Base-by-base conservation (phyloP, 1,140 invertebrate genomes). In the Amyelois transitella region DNA sequence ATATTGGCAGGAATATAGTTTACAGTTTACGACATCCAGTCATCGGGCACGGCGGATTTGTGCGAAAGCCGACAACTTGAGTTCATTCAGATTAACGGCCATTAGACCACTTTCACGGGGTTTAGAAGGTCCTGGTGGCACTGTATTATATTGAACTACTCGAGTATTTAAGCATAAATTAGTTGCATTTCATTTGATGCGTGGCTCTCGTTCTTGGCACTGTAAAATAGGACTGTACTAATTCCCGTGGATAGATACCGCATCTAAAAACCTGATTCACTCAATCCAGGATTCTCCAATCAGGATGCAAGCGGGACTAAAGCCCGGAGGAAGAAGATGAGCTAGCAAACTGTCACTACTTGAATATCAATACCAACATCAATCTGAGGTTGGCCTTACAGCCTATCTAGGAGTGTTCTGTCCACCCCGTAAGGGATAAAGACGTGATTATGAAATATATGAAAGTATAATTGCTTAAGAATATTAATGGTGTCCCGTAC, bases 161-260 rank as follows among this genome's bases (percentile, higher is more conserved):
- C 17, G 8, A 38, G n/a, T 14, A 2, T 8, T 38, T 2, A n/a
- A 2, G 32, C n/a, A 38, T 38, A 38, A 28, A 28, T 28, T 2
- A n/a, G n/a, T n/a, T n/a, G 1, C 25, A 2, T 28, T 28, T 2
- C 7, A 12, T 12, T 28, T 28, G 25, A 12, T 8, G 7, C 25
- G 61, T 60, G 63, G 18, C 20, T 20, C 60, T 62, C 74, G 74
- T 74, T 74, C 71, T 48, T 20, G 53, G 62, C 1, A 5, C 1
- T 28, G 12, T 10, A 3, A 10, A 28, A 28, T 10, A 1, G 1
- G 2, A 28, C 25, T 28, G 25, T 12, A 28, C 7, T 10, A 28
- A 28, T 4, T 28, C 7, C n/a, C n/a, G n/a, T n/a, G n/a, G n/a
- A n/a, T n/a, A n/a, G n/a, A n/a, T n/a, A n/a, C n/a, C n/a, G n/a